Evolutionary conservation across 30 jellyfish, hydroid and myxozoan species (phyloP), one percentile per base, ranked within the genome.

Genomic region (Nemopilema nomurai): DNA sequence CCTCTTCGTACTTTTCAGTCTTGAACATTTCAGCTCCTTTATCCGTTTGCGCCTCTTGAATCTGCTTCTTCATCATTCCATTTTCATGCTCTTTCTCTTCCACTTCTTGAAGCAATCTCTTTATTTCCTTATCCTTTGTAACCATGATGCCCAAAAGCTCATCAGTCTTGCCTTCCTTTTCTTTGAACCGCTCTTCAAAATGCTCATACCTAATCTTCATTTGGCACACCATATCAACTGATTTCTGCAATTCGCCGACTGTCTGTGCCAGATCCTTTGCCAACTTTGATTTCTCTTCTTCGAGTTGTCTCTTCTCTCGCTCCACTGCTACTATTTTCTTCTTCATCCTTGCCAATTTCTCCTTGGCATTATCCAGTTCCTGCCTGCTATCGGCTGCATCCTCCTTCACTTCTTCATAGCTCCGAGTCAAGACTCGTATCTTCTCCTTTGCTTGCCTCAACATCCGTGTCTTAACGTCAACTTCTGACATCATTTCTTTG

Each of bases 151-250:
- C 62, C 7, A 69, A 19, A 32, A 32, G 1, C 18, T 49, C 41
- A 28, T 73, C 32, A 1, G 32, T 67, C 74, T 67, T 50, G 20
- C 41, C 89, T 41, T 80, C 82, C 1, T 67, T 25, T 19, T 67
- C 75, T 67, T 66, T 80, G 71, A 31, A 66, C 17, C 52, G 41
- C 77, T 80, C 62, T 28, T 66, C 89, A 41, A 67, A 74, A 28
- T 80, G 68, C 29, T 22, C 64, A 67, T 62, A 67, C 22, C 82
- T 21, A 19, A 33, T 22, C 20, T 57, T 79, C 80, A 79, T 16
- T 17, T 27, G 70, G 27, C 67, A 53, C 31, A 79, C 64, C 19
- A 28, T 64, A 26, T 80, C 82, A 18, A 51, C 64, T 19, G 82
- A 49, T 0, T 66, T 57, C 27, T 67, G 77, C 76, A 80, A 52